Evolutionary conservation across 2,113 vertebrate genomes (phyloP), one percentile per base, ranked within the genome.

Genomic region (Leptosomus discolor): DNA sequence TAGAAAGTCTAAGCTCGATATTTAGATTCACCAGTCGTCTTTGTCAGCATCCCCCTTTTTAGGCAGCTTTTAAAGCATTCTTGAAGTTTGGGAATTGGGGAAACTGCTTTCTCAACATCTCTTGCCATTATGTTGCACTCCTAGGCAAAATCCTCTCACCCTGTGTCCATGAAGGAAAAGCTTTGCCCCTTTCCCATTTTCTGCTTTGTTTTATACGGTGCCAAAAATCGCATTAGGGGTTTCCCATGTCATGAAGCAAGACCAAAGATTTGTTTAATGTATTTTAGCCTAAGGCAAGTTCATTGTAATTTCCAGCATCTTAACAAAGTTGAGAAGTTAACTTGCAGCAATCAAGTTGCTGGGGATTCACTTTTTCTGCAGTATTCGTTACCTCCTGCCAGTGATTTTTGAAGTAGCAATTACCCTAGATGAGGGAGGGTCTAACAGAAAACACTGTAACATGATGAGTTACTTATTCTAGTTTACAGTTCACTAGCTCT

Each of bases 141-240:
- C 70, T 23, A 63, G 32, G 73, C 45, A 81, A 92, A 87, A 71
- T 10, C 46, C 64, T 81, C 60, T 43, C 8, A 3, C 53, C 50
- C 22, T 24, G 57, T n/a, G 67, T 34, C 65, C 67, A 50, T 0
- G 6, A 54, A 95, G 94, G 91, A 77, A 85, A n/a, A 94, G 79
- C 50, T 92, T 53, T 68, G 53, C 48, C 70, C 60, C 41, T 69
- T 83, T 75, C 65, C 87, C n/a, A 84, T 69, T 88, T 70, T 58
- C 82, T 9, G 3, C 63, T 95, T 60, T 2, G 10, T 78, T 90
- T 90, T 53, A 77, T 43, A 7, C 43, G 9, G 41, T 67, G 92
- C 94, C 94, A 97, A 93, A 69, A 95, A 77, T 8, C 77, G 46
- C 95, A 96, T 90, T 56, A 93, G 46, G 68, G 32, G 45, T 67